Evolutionary conservation across 1,140 invertebrate species (phyloP).

Genomic region (Zaprionus inermis): DNA sequence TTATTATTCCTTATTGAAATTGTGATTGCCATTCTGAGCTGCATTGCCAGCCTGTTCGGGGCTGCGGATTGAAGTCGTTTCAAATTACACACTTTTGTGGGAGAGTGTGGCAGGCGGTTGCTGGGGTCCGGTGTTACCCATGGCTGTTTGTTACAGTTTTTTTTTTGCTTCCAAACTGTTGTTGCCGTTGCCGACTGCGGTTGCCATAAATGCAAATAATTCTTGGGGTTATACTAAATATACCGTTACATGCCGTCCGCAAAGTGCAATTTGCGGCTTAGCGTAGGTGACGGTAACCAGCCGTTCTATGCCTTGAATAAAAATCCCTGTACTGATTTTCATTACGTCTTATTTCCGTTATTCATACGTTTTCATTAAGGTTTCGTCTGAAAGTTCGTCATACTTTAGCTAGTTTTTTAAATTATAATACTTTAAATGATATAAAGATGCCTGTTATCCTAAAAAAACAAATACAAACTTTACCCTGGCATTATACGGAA

Average conservation of each 20-base stretch:
- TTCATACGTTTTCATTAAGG: background rate
- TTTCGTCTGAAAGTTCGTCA: background rate
- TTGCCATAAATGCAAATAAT: slow-evolving; percentile 28
- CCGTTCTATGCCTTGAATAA: background rate
- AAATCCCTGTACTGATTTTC: background rate
- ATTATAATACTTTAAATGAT: no score
- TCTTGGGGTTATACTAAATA: slow-evolving; percentile 32
- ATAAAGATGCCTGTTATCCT: no score
- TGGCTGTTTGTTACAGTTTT: background rate
- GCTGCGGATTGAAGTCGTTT: slow-evolving; percentile 37
- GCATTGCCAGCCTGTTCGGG: slow-evolving; percentile 15
- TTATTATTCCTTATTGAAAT: slow-evolving; percentile 9
- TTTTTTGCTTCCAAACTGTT: slow-evolving; percentile 6
- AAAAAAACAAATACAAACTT: no score
- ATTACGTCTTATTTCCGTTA: background rate
- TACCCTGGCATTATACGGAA: no score
- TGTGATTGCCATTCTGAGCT: slow-evolving; percentile 17
- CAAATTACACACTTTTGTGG: slow-evolving; percentile 33
- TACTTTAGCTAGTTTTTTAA: no score
- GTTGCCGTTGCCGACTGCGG: slow-evolving; percentile 30
- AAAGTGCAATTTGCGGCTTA: slow-evolving; percentile 46
- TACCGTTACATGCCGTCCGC: slow-evolving; percentile 28
- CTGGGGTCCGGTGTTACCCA: background rate
- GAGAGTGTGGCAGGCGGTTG: background rate
- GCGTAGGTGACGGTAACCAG: slow-evolving; percentile 5